phyloP scores from a whole-genome alignment of 2,797 vertebrate genomes.

The Pangasius sanitwongsei region DNA sequence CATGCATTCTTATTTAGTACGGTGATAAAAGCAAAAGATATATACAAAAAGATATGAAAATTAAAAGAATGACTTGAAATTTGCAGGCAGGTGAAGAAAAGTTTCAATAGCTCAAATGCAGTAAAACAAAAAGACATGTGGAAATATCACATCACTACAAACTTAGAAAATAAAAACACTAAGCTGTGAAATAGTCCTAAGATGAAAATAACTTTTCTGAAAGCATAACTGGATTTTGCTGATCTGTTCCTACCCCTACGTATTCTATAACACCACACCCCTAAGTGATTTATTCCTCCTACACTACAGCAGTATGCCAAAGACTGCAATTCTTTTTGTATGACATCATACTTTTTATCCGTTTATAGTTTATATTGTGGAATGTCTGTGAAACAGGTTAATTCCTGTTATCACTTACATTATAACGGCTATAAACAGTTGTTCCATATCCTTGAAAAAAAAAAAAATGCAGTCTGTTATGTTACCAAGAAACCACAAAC shows the following conservation, averaged over 20 bases:
- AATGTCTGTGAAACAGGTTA: background rate
- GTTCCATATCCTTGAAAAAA: background rate
- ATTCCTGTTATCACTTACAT: background rate
- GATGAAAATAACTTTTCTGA: background rate
- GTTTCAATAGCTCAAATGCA: background rate
- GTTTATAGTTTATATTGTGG: background rate
- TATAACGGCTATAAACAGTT: background rate
- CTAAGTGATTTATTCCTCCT: background rate
- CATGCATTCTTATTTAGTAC: background rate
- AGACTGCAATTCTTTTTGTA: background rate
- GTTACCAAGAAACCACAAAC: background rate
- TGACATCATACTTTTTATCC: background rate
- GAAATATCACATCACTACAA: background rate
- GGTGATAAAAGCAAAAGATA: background rate
- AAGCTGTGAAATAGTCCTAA: background rate
- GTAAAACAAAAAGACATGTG: background rate
- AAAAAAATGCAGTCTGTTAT: background rate
- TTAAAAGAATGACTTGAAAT: background rate
- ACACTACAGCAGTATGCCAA: background rate
- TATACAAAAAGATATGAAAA: background rate
- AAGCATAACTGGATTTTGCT: background rate
- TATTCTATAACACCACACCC: background rate
- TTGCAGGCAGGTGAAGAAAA: background rate
- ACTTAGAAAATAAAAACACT: no score
- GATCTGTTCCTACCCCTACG: background rate